These are phyloP conservation scores for Diaphora mendica DNA, from an alignment of 2,888 invertebrate genomes.

Conservation along the genomic window DNA sequence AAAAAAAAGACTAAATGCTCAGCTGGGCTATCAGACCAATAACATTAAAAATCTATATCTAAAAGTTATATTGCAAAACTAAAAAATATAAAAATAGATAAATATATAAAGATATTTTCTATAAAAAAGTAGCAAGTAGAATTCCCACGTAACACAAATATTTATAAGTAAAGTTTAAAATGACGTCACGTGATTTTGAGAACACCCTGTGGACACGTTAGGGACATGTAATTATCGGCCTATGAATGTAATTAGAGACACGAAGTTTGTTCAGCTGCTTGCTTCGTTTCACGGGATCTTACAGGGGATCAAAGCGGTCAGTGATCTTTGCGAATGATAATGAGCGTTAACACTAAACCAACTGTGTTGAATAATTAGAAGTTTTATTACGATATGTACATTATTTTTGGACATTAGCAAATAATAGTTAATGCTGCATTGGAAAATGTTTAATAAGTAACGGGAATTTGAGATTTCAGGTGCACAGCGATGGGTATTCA, in stretches of 20 bases:
- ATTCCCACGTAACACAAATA: neutral
- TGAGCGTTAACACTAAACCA: conserved; percentile 7
- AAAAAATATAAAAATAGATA: too few relatives aligned
- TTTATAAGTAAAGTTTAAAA: neutral
- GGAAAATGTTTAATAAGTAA: too few relatives aligned
- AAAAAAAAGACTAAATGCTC: neutral
- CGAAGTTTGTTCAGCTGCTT: conserved; percentile 25
- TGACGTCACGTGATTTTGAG: neutral
- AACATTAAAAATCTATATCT: neutral
- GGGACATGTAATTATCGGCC: conserved; percentile 5
- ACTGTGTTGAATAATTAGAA: neutral
- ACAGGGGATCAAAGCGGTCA: conserved; percentile 37
- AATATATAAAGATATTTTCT: neutral
- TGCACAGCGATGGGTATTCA: too few relatives aligned
- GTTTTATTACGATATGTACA: neutral
- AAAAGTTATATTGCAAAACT: neutral
- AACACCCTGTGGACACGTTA: neutral
- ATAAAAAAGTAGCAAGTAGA: neutral
- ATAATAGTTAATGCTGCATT: neutral
- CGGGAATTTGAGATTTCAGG: too few relatives aligned
- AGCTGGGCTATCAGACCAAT: neutral
- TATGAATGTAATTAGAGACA: conserved; percentile 22
- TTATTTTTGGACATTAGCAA: neutral
- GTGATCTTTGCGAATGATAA: conserved; percentile 22
- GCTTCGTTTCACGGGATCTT: conserved; percentile 36